Percentiles rank a stretch among this genome's conserved stretches.
These are phyloP conservation scores for Sebastolobus altivelis DNA, from an alignment of 2,797 vertebrate species.

Conservation along the genomic window DNA sequence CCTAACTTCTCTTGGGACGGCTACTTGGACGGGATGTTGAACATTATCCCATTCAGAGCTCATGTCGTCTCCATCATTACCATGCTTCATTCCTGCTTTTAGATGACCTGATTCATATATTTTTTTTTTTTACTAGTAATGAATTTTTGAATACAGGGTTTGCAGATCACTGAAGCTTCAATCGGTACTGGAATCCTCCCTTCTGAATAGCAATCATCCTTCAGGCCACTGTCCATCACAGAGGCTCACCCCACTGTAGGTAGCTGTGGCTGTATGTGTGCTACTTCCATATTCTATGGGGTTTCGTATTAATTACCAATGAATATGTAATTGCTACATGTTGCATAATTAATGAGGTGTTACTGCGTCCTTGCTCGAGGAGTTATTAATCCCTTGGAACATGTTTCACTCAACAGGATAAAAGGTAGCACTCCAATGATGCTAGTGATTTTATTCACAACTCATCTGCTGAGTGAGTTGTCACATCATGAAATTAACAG, in stretches of 20 bases:
- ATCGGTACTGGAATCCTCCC: not conserved
- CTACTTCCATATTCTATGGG: constrained; percentile 28
- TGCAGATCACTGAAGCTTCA: not conserved
- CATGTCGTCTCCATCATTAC: not conserved
- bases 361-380: constrained; percentile 15
- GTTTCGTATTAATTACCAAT: constrained; percentile 35
- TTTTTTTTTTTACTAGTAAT: no score
- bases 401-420: not conserved
- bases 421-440: not conserved
- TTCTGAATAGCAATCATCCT: not conserved
- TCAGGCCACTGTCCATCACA: not conserved
- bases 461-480: not conserved
- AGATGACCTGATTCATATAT: not conserved
- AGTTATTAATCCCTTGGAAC: constrained; percentile 14
- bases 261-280: not conserved
- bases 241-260: not conserved
- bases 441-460: not conserved
- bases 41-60: not conserved
- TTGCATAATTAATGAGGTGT: constrained; percentile 47
- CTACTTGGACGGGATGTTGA: not conserved
- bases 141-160: not conserved
- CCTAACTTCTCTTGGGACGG: not conserved
- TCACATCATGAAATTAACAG: not conserved
- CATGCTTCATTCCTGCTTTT: not conserved
- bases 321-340: constrained; percentile 14